Conservation (phyloP, 2,888 invertebrate species). For the Zaprionus lineosus region DNA sequence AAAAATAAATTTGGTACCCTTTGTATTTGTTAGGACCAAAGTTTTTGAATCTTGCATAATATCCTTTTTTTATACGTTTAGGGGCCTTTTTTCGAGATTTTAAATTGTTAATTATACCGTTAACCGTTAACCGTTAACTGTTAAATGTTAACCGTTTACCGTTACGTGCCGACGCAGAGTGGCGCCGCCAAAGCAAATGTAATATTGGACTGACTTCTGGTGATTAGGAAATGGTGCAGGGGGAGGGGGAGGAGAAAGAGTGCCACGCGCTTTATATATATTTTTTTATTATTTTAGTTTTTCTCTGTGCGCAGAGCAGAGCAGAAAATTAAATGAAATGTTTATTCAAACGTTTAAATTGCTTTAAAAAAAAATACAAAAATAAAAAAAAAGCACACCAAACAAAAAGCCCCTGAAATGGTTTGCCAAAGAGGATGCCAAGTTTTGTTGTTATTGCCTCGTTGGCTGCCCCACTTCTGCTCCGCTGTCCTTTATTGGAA, state of each 20-base stretch:
- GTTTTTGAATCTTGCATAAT: too few relatives aligned
- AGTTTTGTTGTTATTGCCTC: constrained; percentile 16
- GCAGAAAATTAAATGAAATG: constrained; percentile 73
- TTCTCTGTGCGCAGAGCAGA: constrained; percentile 50
- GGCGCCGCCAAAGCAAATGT: constrained; percentile 65
- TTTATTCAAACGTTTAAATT: constrained; percentile 76
- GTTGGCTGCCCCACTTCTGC: not conserved
- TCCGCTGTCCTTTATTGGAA: constrained; percentile 33
- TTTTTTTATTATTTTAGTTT: constrained; percentile 67
- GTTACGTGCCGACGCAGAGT: too few relatives aligned
- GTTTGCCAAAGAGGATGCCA: constrained; percentile 67
- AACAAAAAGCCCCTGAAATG: constrained; percentile 29
- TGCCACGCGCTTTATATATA: constrained; percentile 39
- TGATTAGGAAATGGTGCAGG: not conserved
- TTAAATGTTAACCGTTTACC: too few relatives aligned
- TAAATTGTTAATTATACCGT: too few relatives aligned
- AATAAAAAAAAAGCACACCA: constrained; percentile 5
- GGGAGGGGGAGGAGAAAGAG: constrained; percentile 2
- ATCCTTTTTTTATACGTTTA: too few relatives aligned
- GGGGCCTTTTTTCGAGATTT: too few relatives aligned
- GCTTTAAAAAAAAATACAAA: constrained; percentile 47
- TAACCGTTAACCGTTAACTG: too few relatives aligned
- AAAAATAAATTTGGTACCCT: too few relatives aligned
- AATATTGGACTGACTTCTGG: constrained; percentile 32
- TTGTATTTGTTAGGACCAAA: too few relatives aligned